Percentiles rank a stretch among this genome's conserved stretches.
phyloP scores from a whole-genome alignment of 2,888 invertebrate species.

The Ophion obscuratus region DNA sequence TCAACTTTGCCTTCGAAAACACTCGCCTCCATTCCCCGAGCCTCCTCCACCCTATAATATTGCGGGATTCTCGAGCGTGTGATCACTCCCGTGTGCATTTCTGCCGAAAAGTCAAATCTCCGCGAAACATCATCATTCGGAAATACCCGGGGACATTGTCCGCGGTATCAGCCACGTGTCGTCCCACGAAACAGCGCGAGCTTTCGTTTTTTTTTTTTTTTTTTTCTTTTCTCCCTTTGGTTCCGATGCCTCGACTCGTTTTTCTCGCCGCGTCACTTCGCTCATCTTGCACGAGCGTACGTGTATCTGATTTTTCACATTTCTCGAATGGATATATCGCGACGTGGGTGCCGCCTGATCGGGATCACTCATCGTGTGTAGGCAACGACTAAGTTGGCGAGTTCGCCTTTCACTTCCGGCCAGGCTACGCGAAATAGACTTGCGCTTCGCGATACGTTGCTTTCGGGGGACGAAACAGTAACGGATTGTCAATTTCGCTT shows the following conservation, averaged over 20 bases:
- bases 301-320: constrained; percentile 1
- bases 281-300: neutral
- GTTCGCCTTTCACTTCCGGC: no score
- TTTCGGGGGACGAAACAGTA: no score
- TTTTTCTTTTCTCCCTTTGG: neutral
- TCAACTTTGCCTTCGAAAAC: constrained; percentile 72
- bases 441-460: no score
- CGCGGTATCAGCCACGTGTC: constrained; percentile 1
- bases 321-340: no score
- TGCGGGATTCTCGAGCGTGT: constrained; percentile 67
- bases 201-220: constrained; percentile 6
- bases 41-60: constrained; percentile 64
- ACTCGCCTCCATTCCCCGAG: constrained; percentile 61
- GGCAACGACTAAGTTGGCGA: no score
- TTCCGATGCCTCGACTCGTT: neutral
- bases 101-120: constrained; percentile 73
- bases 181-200: neutral
- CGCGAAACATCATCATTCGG: constrained; percentile 24
- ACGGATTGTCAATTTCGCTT: no score
- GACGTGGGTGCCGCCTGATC: no score
- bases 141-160: constrained; percentile 16
- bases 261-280: neutral
- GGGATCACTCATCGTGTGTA: no score
- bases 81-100: constrained; percentile 48
- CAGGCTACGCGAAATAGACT: no score